Conservation (phyloP, 2,888 invertebrate genomes). For the Heteropelma amictum region DNA sequence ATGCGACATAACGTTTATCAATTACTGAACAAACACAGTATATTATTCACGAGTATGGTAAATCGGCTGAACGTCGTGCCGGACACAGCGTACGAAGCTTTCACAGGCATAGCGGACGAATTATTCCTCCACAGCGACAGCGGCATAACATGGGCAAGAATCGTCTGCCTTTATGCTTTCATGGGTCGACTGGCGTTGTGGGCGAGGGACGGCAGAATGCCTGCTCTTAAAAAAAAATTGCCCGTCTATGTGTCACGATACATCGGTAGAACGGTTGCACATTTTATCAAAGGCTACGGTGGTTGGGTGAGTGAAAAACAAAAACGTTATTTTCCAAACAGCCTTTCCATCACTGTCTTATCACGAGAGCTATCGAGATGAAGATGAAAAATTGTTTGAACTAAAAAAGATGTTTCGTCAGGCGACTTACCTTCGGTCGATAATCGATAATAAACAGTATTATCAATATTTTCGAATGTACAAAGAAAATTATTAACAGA, state of each 20-base stretch:
- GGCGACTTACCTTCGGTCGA: no score
- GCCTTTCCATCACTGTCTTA: no score
- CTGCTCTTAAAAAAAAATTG: slow-evolving; percentile 72
- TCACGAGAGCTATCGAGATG: no score
- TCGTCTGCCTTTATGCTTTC: slow-evolving; percentile 77
- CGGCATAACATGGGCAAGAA: slow-evolving; percentile 77
- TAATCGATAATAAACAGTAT: no score
- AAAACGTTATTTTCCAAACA: background rate
- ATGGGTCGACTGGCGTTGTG: slow-evolving; percentile 77
- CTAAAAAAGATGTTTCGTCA: no score
- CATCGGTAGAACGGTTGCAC: slow-evolving; percentile 75
- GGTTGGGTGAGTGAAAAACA: slow-evolving; percentile 76
- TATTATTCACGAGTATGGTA: slow-evolving; percentile 78
- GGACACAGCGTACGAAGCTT: slow-evolving; percentile 76
- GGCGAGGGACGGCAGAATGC: slow-evolving; percentile 75
- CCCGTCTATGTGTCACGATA: slow-evolving; percentile 77
- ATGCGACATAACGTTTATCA: slow-evolving; percentile 77
- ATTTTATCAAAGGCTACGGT: slow-evolving; percentile 77
- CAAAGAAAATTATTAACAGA: no score
- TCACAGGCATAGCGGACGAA: slow-evolving; percentile 77
- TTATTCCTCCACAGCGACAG: slow-evolving; percentile 76
- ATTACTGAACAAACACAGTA: slow-evolving; percentile 78
- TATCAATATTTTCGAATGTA: no score
- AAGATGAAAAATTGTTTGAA: background rate
- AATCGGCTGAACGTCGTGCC: slow-evolving; percentile 76